Evolutionary conservation across 2,888 invertebrate species (phyloP).

Genomic region (Nipponacmea schrenckii): DNA sequence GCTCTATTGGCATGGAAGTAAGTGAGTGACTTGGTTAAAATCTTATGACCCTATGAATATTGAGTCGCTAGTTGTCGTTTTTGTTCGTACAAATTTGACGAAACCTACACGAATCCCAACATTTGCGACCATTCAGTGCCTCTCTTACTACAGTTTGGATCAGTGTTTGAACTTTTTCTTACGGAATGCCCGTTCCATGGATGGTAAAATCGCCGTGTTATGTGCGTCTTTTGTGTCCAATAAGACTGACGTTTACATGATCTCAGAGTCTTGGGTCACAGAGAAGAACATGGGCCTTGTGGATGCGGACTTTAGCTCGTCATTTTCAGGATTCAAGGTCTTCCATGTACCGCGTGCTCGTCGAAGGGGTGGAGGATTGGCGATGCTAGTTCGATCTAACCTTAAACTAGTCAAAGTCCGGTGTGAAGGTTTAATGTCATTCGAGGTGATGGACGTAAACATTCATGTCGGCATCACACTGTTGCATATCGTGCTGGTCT

Average conservation of each 20-base stretch:
- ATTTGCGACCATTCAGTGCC: not conserved
- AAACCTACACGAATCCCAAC: not conserved
- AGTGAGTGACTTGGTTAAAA: too few relatives aligned
- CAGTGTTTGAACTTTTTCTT: not conserved
- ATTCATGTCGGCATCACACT: too few relatives aligned
- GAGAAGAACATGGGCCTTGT: not conserved
- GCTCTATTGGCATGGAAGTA: constrained; percentile 22
- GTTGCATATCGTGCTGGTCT: too few relatives aligned
- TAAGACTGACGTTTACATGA: not conserved
- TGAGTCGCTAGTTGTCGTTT: too few relatives aligned
- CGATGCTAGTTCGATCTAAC: not conserved
- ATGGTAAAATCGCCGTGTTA: not conserved
- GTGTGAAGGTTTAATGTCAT: not conserved
- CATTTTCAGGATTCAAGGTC: not conserved
- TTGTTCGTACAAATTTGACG: not conserved
- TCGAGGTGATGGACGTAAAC: not conserved
- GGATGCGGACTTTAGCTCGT: not conserved
- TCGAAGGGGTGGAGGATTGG: not conserved
- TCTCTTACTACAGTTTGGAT: not conserved
- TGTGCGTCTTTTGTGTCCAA: not conserved
- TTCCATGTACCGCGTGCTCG: not conserved
- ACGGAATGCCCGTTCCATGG: not conserved
- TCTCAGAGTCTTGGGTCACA: not conserved
- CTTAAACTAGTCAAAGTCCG: not conserved
- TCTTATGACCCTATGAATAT: too few relatives aligned